Base-by-base conservation (phyloP, 2,888 invertebrate species). In the Acronicta aceris region DNA sequence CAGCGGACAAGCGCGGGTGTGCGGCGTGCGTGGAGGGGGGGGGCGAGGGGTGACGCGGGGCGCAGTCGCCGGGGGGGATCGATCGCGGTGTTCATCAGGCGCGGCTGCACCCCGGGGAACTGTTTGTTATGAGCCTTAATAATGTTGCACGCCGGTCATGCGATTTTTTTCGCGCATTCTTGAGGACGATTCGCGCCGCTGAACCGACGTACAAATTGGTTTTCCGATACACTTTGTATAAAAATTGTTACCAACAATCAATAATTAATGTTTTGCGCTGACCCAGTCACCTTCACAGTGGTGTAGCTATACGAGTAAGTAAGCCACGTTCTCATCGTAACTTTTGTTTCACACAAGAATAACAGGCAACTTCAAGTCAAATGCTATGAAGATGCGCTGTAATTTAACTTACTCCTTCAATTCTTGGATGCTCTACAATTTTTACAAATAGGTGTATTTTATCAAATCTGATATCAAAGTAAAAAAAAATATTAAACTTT, bases 61-160 rank as follows among this genome's bases (percentile, higher is more conserved):
- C 33, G 47, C 7, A 47, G 27, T 41, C 5, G 33, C 9, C 17
- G 41, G 38, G 48, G 45, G 47, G 54, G 61, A 71, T 77, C 78
- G 75, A 77, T 76, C 57, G 77, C 63, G 57, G 59, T 53, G 52
- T 46, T 64, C 76, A 64, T 62, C 65, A 59, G 62, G 58, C 70
- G 66, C 50, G 43, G 57, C 61, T 62, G 69, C 64, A 66, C 59
- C 62, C 61, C 52, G 17, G 49, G 65, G 67, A 30, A 25, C 62
- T 59, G 63, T 59, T 71, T 75, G 68, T 68, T 78, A 58, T 58
- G 63, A 65, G 48, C 59, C 65, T 74, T 78, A 59, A 74, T 71
- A 64, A 71, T 48, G 74, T 76, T 51, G 54, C 55, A 56, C 36
- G 45, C 58, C 56, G 59, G 59, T 65, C 64, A 59, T 49, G 60